Conservation (phyloP, 53 echinoderm and acorn worm species). For the Glandiceps talaboti region DNA sequence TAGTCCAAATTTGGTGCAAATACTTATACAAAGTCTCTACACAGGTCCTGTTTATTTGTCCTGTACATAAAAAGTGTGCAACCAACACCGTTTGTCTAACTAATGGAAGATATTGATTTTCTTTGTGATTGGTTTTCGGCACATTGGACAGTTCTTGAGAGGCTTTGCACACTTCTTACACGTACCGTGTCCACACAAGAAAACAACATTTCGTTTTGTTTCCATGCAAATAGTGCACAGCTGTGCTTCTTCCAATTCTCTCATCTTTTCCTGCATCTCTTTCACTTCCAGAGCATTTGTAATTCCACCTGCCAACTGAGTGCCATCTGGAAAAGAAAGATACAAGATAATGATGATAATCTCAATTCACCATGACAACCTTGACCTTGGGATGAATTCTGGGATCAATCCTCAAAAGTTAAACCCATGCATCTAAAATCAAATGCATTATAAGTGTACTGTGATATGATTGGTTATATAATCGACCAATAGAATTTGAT, state of each 20-base stretch:
- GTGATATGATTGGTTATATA: no score
- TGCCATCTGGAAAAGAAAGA: background rate
- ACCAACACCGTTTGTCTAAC: no score
- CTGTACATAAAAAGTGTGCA: no score
- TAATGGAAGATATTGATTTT: slow-evolving; percentile 37
- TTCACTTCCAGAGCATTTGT: slow-evolving; percentile 16
- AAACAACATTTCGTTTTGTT: slow-evolving; percentile 52
- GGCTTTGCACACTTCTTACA: slow-evolving; percentile 88
- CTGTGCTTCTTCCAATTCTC: slow-evolving; percentile 48
- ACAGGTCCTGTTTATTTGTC: no score
- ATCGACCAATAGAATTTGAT: no score
- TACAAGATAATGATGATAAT: background rate
- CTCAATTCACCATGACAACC: no score
- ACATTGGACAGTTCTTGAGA: slow-evolving; percentile 65
- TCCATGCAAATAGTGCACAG: slow-evolving; percentile 94
- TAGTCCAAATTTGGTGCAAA: no score
- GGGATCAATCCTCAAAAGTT: no score
- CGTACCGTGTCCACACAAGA: slow-evolving; percentile 85
- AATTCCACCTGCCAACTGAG: background rate
- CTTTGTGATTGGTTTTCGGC: slow-evolving; percentile 75
- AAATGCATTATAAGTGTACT: no score
- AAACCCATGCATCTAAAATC: no score
- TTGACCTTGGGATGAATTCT: no score
- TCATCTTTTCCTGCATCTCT: slow-evolving; percentile 33
- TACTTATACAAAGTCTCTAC: no score